Evolutionary conservation across 1,140 invertebrate species (phyloP).

Genomic region (Halictus rubicundus): DNA sequence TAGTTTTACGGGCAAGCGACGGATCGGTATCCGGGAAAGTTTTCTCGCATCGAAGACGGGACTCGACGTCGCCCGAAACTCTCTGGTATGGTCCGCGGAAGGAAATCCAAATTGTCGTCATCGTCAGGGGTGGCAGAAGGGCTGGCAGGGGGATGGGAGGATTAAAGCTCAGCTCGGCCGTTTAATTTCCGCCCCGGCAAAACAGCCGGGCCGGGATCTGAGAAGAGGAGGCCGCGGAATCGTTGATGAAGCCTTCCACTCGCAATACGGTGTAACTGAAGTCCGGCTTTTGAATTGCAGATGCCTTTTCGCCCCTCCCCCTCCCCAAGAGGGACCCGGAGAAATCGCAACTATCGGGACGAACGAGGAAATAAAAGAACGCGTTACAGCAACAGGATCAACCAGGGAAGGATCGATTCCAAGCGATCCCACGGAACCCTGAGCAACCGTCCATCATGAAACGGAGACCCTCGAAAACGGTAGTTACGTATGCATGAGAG

Average conservation of each 20-base stretch:
- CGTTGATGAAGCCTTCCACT: slow-evolving; percentile 57
- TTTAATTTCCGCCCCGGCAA: slow-evolving; percentile 60
- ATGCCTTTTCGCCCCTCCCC: slow-evolving; percentile 20
- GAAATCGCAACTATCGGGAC: slow-evolving; percentile 14
- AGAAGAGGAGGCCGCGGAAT: slow-evolving; percentile 41
- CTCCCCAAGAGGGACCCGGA: neutral
- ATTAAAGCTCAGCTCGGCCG: slow-evolving; percentile 46
- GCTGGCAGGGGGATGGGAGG: neutral
- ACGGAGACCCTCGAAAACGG: neutral
- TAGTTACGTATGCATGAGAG: neutral
- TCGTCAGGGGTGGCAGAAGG: neutral
- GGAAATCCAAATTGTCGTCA: slow-evolving; percentile 35
- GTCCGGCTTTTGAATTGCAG: slow-evolving; percentile 57
- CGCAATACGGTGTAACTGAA: slow-evolving; percentile 43
- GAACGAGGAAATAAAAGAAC: slow-evolving; percentile 7
- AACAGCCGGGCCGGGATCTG: slow-evolving; percentile 42
- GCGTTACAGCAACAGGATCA: neutral
- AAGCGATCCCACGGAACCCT: neutral
- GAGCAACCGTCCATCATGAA: neutral
- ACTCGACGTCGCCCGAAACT: neutral
- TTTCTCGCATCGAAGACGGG: slow-evolving; percentile 18
- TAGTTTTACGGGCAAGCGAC: neutral
- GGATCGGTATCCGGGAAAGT: slow-evolving; percentile 9
- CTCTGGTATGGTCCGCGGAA: slow-evolving; percentile 35
- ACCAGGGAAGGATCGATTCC: slow-evolving; percentile 8